Conservation (phyloP, 2,113 vertebrate genomes). For the Petrocephalus zakoni region DNA sequence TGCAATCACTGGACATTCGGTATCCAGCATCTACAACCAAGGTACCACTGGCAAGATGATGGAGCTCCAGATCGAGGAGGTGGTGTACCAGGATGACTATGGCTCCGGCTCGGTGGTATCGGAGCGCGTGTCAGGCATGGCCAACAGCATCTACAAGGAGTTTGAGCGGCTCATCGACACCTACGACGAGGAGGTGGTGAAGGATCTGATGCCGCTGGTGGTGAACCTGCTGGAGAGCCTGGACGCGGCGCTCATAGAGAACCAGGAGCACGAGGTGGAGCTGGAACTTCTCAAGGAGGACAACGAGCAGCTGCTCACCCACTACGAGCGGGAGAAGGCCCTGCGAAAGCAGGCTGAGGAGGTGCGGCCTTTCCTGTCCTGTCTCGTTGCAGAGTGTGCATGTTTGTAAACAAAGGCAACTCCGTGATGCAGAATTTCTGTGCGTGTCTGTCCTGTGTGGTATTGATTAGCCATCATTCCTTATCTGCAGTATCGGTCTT, state of each 20-base stretch:
- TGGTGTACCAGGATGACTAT: constrained; percentile 93
- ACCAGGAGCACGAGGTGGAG: constrained; percentile 95
- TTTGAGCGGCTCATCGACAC: constrained; percentile 92
- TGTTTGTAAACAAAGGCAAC: neutral
- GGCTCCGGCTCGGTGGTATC: constrained; percentile 94
- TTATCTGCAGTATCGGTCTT: neutral
- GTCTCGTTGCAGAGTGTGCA: neutral
- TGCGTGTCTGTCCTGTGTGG: neutral
- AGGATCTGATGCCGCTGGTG: constrained; percentile 95
- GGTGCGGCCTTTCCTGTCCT: constrained; percentile 47
- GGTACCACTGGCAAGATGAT: constrained; percentile 67
- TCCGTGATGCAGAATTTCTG: neutral
- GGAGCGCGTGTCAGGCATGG: constrained; percentile 92
- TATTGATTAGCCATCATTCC: neutral
- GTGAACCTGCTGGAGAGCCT: constrained; percentile 95
- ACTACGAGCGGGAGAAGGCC: constrained; percentile 87
- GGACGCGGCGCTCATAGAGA: constrained; percentile 88
- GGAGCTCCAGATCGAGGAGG: constrained; percentile 93
- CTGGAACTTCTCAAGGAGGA: constrained; percentile 87
- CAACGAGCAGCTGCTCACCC: constrained; percentile 92
- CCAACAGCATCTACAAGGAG: constrained; percentile 93
- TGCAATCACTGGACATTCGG: neutral
- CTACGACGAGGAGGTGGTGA: constrained; percentile 97
- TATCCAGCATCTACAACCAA: constrained; percentile 6
- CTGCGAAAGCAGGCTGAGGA: constrained; percentile 87